Evolutionary conservation across 2,888 invertebrate species (phyloP).

Genomic region (Cantharis rufa): DNA sequence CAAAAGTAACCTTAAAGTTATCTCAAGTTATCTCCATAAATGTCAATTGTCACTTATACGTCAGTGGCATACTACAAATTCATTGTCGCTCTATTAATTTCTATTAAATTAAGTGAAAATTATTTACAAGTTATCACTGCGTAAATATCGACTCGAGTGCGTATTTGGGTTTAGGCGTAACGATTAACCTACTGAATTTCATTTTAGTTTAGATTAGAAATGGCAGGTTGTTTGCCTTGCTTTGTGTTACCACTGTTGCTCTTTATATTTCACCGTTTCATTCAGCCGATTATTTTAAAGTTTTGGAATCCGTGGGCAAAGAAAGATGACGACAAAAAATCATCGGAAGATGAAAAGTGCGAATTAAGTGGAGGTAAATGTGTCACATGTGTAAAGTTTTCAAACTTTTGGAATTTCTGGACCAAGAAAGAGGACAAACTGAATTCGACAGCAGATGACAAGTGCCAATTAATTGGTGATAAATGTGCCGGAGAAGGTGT

Average conservation of each 20-base stretch:
- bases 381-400: background rate
- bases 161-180: background rate
- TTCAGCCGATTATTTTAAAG: constrained; percentile 79
- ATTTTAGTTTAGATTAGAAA: constrained; percentile 30
- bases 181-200: background rate
- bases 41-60: background rate
- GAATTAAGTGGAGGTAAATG: background rate
- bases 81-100: background rate
- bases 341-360: background rate
- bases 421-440: background rate
- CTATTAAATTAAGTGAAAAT: background rate
- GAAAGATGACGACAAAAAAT: constrained; percentile 57
- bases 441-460: background rate
- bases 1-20: background rate
- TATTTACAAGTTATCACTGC: background rate
- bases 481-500: background rate
- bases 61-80: background rate
- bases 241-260: constrained; percentile 81
- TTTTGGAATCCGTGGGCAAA: constrained; percentile 83
- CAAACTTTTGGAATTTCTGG: background rate
- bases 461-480: background rate
- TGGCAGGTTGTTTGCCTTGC: constrained; percentile 75
- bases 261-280: constrained; percentile 81
- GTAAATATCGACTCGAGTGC: background rate
- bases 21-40: background rate